Evolutionary conservation across 2,797 vertebrate species (phyloP).

Genomic region (Poecilia wingei): DNA sequence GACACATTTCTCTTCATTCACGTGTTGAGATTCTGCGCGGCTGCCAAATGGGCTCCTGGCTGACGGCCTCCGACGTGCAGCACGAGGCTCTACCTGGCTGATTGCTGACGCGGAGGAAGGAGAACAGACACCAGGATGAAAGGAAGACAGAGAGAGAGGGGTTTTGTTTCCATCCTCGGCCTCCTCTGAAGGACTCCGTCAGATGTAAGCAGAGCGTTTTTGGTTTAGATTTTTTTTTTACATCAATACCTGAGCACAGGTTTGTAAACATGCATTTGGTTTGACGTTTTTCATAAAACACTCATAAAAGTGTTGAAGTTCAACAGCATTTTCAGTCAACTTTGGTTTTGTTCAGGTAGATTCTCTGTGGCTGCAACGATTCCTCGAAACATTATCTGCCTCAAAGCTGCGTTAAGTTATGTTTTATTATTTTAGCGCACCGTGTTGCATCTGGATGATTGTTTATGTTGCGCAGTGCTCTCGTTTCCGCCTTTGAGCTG

Average conservation of each 20-base stretch:
- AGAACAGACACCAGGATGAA: conserved; percentile 20
- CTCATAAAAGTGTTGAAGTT: too few relatives aligned
- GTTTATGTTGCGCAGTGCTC: too few relatives aligned
- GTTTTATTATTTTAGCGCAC: too few relatives aligned
- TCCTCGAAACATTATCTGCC: too few relatives aligned
- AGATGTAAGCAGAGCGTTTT: neutral
- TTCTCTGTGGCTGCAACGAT: too few relatives aligned
- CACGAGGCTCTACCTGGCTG: conserved; percentile 7
- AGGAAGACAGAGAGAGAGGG: conserved; percentile 12
- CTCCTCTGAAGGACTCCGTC: conserved; percentile 21
- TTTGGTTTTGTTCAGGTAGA: neutral
- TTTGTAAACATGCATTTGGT: neutral
- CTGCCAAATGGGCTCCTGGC: conserved; percentile 27
- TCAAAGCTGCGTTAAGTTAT: too few relatives aligned
- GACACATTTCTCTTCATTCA: conserved; percentile 36
- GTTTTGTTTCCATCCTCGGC: conserved; percentile 13
- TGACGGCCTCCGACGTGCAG: conserved; percentile 18
- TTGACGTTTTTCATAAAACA: neutral
- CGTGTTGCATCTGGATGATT: too few relatives aligned
- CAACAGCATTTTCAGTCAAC: neutral
- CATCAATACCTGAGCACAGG: neutral
- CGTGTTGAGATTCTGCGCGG: conserved; percentile 12
- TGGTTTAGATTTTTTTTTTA: neutral
- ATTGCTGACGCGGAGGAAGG: conserved; percentile 8
- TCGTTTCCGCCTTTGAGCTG: too few relatives aligned